phyloP scores from a whole-genome alignment of 2,113 vertebrate species.

The Picathartes gymnocephalus region DNA sequence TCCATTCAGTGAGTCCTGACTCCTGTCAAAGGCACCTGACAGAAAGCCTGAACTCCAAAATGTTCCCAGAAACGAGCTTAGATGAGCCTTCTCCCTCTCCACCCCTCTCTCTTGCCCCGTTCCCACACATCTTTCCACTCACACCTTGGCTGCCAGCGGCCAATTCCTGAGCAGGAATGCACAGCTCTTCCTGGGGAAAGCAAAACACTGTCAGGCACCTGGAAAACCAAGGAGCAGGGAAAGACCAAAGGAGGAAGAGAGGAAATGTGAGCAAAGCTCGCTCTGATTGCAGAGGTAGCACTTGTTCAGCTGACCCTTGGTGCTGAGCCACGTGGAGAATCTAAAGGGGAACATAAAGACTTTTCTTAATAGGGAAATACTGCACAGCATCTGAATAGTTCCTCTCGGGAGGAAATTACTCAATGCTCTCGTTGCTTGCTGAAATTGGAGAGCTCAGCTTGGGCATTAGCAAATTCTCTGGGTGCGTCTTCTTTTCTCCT shows the following conservation, averaged over 20 bases:
- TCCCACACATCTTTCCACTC: neutral
- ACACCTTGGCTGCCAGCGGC: neutral
- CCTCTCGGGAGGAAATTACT: neutral
- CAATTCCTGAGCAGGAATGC: fast-evolving
- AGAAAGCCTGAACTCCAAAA: neutral
- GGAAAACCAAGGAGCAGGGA: neutral
- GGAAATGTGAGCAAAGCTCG: neutral
- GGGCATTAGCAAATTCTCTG: neutral
- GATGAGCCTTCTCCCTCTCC: neutral
- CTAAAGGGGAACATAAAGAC: neutral
- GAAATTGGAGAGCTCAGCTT: neutral
- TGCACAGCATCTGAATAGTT: neutral
- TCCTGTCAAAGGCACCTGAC: conserved; percentile 1
- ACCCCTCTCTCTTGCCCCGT: neutral
- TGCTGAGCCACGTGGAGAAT: neutral
- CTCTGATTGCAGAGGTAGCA: neutral
- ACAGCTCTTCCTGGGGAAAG: neutral
- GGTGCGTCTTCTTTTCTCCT: neutral
- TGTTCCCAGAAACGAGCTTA: neutral
- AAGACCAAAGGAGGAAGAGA: neutral
- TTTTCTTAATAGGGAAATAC: neutral
- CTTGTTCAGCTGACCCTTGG: neutral
- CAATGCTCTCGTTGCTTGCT: neutral
- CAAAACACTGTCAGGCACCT: neutral
- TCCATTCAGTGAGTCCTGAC: neutral